Evolutionary conservation across 2,113 vertebrate species (phyloP), one percentile per base, ranked within the genome.

Genomic region (Tragulus kanchil): DNA sequence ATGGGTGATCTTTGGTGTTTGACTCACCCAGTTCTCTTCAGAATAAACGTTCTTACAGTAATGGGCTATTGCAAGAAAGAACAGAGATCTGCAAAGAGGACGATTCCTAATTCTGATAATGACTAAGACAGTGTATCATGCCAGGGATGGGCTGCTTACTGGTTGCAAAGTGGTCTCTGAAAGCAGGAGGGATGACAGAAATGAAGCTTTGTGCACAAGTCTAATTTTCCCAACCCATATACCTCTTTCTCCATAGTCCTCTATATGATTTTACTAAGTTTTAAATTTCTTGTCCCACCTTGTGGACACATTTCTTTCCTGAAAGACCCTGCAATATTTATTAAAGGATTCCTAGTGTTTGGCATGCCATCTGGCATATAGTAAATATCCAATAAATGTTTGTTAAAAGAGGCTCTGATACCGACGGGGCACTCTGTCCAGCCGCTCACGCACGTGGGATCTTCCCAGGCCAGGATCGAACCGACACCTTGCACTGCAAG

Each of bases 31-130:
- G 9, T 1, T 61, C 8, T 95, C 58, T 94, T 90, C 25, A 56
- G 50, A 93, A 52, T 50, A 25, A 84, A 64, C 26, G 64, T 93
- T 75, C 42, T 71, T 73, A 83, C 64, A 36, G 45, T 28, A 23
- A 61, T 52, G 7, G 15, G 56, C n/a, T 95, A 62, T 42, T 90
- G 25, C 45, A 95, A 88, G 81, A 77, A 94, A 90, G 15, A 85
- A 78, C 31, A 36, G 77, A 90, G 31, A 71, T 73, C 42, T 84
- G 3, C 19, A 19, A 31, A 82, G 26, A 84, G 3, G 64, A 6
- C 0, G 48, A 61, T 82, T 92, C 54, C 69, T 31, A 45, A 4
- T 13, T 61, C 4, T 56, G 26, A 78, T 71, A 87, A 17, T 1
- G 50, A 73, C 62, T 73, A 83, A 5, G 31, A 67, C 25, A 84